phyloP scores from a whole-genome alignment of 1,140 invertebrate species.

The Brachystomella parvula region DNA sequence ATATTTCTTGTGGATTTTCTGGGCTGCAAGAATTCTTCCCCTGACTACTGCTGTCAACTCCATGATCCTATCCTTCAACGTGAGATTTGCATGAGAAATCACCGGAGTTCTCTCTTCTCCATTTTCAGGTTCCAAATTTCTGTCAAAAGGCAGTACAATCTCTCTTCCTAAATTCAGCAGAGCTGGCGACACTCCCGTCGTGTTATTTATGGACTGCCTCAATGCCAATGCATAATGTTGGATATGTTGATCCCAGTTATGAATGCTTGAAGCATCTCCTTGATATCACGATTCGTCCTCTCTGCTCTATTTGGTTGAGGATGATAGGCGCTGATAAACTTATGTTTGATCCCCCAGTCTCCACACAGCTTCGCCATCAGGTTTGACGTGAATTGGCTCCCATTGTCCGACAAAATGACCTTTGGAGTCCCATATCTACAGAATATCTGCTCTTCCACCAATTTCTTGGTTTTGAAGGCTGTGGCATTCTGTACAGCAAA shows the following conservation, averaged over 20 bases:
- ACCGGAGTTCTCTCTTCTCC: too few species aligned
- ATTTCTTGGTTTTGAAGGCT: not conserved
- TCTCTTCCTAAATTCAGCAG: too few species aligned
- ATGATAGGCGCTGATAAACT: not conserved
- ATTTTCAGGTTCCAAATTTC: too few species aligned
- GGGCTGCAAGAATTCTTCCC: too few species aligned
- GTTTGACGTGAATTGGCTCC: constrained; percentile 14
- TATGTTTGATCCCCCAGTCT: not conserved
- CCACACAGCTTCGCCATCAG: constrained; percentile 1
- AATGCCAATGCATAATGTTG: constrained; percentile 43
- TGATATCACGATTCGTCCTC: constrained; percentile 44
- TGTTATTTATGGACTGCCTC: too few species aligned
- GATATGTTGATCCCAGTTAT: constrained; percentile 41
- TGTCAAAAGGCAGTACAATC: too few species aligned
- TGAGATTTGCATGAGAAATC: too few species aligned
- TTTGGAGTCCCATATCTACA: constrained; percentile 37
- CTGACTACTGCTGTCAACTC: too few species aligned
- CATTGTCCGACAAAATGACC: constrained; percentile 40
- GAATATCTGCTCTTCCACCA: constrained; percentile 24
- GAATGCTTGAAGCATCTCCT: constrained; percentile 41
- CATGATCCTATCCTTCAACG: too few species aligned
- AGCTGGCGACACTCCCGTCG: too few species aligned
- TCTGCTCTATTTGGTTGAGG: constrained; percentile 34
- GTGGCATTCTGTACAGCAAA: constrained; percentile 1
- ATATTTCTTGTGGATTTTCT: too few species aligned